A percentile compares a stretch with the other conserved stretches of the same genome.
phyloP scores from a whole-genome alignment of 37 sponge, comb jelly and placozoan species.

The Crambe crambe region DNA sequence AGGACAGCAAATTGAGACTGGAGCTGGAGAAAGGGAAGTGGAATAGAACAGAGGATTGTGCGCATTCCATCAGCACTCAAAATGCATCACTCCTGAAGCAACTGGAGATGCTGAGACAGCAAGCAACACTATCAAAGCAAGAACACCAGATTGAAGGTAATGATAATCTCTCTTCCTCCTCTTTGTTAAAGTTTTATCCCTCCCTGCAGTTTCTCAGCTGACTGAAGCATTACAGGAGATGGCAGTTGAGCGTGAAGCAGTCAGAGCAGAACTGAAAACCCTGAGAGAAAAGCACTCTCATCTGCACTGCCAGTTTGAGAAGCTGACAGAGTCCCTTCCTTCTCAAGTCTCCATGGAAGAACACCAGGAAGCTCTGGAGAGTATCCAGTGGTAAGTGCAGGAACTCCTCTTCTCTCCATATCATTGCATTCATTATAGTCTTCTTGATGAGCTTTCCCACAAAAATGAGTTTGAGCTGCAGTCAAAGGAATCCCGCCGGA shows the following conservation, averaged over 20 bases:
- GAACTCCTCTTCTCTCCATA: too few species aligned
- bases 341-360: conserved; percentile 34
- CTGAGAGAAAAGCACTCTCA: conserved; percentile 20
- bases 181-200: too few species aligned
- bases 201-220: conserved; percentile 34
- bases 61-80: conserved; percentile 13
- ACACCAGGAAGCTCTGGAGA: conserved; percentile 25
- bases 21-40: conserved; percentile 1
- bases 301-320: conserved; percentile 28
- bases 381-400: conserved; percentile 35
- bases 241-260: conserved; percentile 7
- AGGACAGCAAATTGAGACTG: not conserved
- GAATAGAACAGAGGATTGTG: not conserved
- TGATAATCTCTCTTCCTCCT: too few species aligned
- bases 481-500: conserved; percentile 9
- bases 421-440: conserved; percentile 12
- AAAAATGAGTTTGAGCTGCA: not conserved
- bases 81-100: conserved; percentile 18
- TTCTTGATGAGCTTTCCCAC: conserved; percentile 16
- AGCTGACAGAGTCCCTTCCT: not conserved
- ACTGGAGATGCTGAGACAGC: conserved; percentile 5
- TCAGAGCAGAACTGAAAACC: not conserved
- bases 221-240: conserved; percentile 6
- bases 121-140: too few species aligned
- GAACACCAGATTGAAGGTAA: too few species aligned